Base-by-base conservation (phyloP, 2,888 invertebrate genomes). In the Cataglyphis altisquamis region DNA sequence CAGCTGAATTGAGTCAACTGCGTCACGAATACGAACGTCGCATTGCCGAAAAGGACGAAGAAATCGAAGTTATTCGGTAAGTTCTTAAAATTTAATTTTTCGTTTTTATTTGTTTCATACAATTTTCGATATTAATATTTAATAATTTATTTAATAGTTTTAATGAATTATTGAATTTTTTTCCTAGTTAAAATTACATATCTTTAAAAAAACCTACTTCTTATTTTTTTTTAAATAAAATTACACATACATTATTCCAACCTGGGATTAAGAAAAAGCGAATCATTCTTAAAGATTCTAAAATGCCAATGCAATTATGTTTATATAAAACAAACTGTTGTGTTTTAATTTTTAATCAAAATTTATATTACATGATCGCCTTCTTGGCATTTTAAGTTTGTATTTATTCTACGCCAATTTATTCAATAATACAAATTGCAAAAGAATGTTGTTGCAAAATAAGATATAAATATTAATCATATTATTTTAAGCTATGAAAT, bases 21-120 rank as follows among this genome's bases (percentile, higher is more conserved):
- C 98, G 99, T 93, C 98, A 98, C 95, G 99, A 99, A 94, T 98
- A 98, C 94, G 99, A 99, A 96, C 98, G 98, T 95, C 98, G 99
- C 94, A 96, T 99, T 93, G 97, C 98, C 91, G 99, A 99, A 96
- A 99, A 99, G 97, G 99, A 99, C 92, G 99, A 99, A 95, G 99
- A 99, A 96, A 97, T 99, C 94, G 99, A 99, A 96, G 96, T 97
- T 92, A 98, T 99, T 95, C 98, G 99, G 99, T 99, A 95, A 97
- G 97, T 95, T 73, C 0, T 82, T 36, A 25, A 70, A 32, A 63
- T 57, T 41, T 29, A 36, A 3, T 29, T 55, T 73, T 32, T 3
- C 12, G n/a, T 64, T 75, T 63, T 32, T 36, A 45, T 5, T 60
- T 3, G 10, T 36, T 36, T 21, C 8, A 36, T 8, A 41, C 10